These are phyloP conservation scores for Nettapus auritus DNA, from an alignment of 2,113 vertebrate species.

Conservation along the genomic window DNA sequence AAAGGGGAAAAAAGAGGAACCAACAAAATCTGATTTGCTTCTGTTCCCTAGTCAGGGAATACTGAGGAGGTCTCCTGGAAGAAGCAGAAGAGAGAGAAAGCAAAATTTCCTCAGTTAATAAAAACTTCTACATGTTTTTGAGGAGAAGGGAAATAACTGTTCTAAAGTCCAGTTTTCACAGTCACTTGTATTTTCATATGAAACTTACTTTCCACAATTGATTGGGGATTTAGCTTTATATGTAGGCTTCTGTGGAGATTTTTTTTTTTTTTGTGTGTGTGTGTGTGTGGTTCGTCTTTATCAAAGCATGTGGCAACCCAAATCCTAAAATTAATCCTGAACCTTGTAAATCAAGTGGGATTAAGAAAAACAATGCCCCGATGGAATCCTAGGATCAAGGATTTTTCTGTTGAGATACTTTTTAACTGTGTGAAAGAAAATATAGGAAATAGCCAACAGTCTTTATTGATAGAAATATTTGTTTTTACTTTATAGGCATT, in stretches of 20 bases:
- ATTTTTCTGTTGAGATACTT: neutral
- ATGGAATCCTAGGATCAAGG: neutral
- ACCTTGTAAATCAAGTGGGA: neutral
- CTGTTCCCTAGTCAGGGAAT: neutral
- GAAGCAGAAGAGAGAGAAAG: neutral
- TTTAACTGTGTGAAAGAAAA: neutral
- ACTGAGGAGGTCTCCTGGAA: neutral
- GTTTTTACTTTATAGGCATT: constrained; percentile 61
- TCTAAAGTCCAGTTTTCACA: neutral
- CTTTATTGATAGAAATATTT: constrained; percentile 43
- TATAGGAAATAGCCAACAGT: neutral
- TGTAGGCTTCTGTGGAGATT: neutral
- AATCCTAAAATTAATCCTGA: constrained; percentile 20
- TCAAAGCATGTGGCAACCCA: neutral
- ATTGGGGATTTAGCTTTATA: neutral
- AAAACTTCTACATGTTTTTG: neutral
- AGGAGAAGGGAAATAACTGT: neutral
- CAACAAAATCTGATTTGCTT: neutral
- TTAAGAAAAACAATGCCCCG: constrained; percentile 20
- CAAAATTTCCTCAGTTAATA: neutral
- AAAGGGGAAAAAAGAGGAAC: neutral
- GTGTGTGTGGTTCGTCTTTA: neutral
- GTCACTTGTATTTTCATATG: neutral
- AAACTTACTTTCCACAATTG: neutral
- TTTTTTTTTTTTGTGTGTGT: neutral